These are phyloP conservation scores for Andrena hattorfiana DNA, from an alignment of 2,888 invertebrate genomes.

Conservation along the genomic window DNA sequence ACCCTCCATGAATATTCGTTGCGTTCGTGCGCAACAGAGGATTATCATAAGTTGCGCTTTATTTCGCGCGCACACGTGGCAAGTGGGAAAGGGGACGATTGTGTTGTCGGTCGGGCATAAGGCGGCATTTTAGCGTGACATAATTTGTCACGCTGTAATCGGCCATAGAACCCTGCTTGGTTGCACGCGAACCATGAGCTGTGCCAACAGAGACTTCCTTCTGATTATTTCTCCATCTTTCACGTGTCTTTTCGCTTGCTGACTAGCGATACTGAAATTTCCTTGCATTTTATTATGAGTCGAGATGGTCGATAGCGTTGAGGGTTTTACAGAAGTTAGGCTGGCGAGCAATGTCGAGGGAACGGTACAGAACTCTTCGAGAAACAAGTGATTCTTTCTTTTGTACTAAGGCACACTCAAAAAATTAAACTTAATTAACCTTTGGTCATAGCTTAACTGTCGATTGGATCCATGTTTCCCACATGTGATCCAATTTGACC, in stretches of 20 bases:
- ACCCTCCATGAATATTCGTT: conserved; percentile 20
- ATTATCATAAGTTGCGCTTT: conserved; percentile 43
- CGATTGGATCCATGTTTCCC: too few species aligned
- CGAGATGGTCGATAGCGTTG: too few species aligned
- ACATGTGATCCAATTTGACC: too few species aligned
- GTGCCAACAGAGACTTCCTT: conserved; percentile 15
- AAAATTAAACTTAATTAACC: too few species aligned
- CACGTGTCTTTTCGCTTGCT: conserved; percentile 19
- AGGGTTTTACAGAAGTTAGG: too few species aligned
- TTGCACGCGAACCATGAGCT: conserved; percentile 39
- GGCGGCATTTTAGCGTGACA: conserved; percentile 63
- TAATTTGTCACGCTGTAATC: conserved; percentile 65
- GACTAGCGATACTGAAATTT: not conserved
- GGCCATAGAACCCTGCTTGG: conserved; percentile 35
- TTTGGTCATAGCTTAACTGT: too few species aligned
- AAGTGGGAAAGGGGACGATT: conserved; percentile 43
- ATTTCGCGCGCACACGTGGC: conserved; percentile 12
- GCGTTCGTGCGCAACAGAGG: conserved; percentile 14
- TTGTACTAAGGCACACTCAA: too few species aligned
- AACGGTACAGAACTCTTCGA: too few species aligned
- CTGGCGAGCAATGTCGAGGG: too few species aligned
- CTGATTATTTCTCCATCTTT: conserved; percentile 18
- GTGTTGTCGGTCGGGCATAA: conserved; percentile 51
- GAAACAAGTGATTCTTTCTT: too few species aligned
- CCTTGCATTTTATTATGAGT: not conserved